A percentile compares a stretch with the other conserved stretches of the same genome.
phyloP scores from a whole-genome alignment of 2,888 invertebrate genomes.

The Masnerella sp. region DNA sequence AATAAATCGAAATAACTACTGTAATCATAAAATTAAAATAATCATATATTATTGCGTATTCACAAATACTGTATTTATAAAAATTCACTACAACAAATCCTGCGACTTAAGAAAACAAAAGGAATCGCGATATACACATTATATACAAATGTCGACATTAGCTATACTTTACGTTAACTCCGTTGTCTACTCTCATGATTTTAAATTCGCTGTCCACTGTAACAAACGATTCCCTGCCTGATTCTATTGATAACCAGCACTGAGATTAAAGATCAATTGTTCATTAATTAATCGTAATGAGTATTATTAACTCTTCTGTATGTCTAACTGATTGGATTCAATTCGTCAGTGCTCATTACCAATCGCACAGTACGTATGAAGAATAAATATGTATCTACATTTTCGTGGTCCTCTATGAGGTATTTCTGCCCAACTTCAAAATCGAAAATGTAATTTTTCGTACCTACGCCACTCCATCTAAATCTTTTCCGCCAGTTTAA shows the following conservation, averaged over 20 bases:
- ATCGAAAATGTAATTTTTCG: no score
- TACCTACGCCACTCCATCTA: no score
- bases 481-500: no score
- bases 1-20: constrained; percentile 64
- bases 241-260: no score
- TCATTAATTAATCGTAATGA: constrained; percentile 12
- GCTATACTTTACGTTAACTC: constrained; percentile 21
- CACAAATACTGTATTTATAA: constrained; percentile 71
- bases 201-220: no score
- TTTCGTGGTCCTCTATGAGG: no score
- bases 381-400: constrained; percentile 65
- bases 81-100: constrained; percentile 61
- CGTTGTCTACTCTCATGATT: background rate
- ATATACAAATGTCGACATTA: constrained; percentile 42
- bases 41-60: constrained; percentile 68
- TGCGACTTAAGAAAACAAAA: constrained; percentile 61
- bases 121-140: constrained; percentile 53
- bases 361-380: constrained; percentile 48
- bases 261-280: no score
- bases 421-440: no score
- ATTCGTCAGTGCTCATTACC: constrained; percentile 18
- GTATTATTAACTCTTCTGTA: no score
- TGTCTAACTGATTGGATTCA: no score
- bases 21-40: constrained; percentile 63
- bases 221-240: no score